Evolutionary conservation across 92 coral and sea anemone species (phyloP).

Genomic region (Porites cylindrica): DNA sequence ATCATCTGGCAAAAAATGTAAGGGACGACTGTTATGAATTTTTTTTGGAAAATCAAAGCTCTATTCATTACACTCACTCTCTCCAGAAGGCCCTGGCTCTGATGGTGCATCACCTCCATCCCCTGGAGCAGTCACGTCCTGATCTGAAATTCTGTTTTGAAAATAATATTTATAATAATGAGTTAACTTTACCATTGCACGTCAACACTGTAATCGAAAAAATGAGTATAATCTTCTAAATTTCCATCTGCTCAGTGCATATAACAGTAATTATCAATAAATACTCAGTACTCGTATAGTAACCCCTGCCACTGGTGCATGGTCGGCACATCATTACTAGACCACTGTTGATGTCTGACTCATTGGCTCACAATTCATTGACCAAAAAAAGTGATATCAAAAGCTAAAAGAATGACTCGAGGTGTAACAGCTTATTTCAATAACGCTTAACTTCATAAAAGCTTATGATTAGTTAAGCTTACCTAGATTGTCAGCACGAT

Average conservation of each 20-base stretch:
- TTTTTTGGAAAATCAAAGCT: not conserved
- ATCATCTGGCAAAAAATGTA: not conserved
- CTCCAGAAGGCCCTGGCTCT: conserved; percentile 23
- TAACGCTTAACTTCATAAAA: conserved; percentile 6
- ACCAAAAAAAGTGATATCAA: conserved; percentile 18
- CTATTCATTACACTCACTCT: conserved; percentile 11
- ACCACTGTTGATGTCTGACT: not conserved
- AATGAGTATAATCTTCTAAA: not conserved
- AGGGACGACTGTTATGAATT: conserved; percentile 7
- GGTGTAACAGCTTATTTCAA: not conserved
- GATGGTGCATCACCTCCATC: conserved; percentile 19
- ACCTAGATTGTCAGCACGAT: conserved; percentile 18
- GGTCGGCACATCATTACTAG: not conserved
- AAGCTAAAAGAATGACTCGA: conserved; percentile 20
- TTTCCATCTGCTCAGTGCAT: conserved; percentile 15
- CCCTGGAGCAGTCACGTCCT: not conserved
- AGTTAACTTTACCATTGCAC: not conserved
- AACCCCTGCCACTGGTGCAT: too few species aligned
- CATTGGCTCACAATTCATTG: conserved; percentile 10
- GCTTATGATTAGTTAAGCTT: conserved; percentile 19
- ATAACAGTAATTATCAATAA: conserved; percentile 2
- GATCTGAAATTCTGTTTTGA: conserved; percentile 23
- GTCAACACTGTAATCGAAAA: not conserved
- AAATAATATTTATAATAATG: not conserved
- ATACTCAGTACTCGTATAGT: not conserved